phyloP scores from a whole-genome alignment of 2,797 vertebrate species.

The Fundulus diaphanus region DNA sequence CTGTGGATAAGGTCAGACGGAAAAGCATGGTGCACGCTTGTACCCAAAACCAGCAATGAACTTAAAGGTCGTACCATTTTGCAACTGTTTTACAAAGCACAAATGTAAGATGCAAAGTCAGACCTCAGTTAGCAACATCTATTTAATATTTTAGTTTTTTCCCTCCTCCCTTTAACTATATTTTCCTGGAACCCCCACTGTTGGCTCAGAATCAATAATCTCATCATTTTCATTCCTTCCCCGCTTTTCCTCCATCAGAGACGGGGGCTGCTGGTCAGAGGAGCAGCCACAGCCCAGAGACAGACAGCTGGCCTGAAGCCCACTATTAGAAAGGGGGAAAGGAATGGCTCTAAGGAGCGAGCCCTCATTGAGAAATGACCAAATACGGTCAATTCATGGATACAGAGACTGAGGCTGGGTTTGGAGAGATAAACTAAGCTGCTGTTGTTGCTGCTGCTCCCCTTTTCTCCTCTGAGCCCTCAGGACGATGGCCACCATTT shows the following conservation, averaged over 20 bases:
- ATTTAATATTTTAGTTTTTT: background rate
- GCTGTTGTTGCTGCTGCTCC: constrained; percentile 38
- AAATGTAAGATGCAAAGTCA: background rate
- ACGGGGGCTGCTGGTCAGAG: constrained; percentile 54
- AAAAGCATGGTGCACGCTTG: background rate
- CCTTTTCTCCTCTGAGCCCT: constrained; percentile 29
- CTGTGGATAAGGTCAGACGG: background rate
- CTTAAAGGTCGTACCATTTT: background rate
- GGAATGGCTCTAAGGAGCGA: constrained; percentile 80
- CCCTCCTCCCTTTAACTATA: background rate
- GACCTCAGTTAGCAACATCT: background rate
- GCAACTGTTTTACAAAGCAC: background rate
- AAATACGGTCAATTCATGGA: constrained; percentile 85
- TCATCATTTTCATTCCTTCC: constrained; percentile 58
- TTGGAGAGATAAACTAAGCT: constrained; percentile 69
- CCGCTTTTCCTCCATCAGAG: constrained; percentile 38
- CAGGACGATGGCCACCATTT: constrained; percentile 29
- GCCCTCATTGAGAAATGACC: constrained; percentile 81
- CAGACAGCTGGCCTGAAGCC: constrained; percentile 75
- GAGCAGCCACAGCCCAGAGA: constrained; percentile 54
- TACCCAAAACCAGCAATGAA: background rate
- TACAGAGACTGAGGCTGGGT: constrained; percentile 60
- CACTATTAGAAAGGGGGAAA: constrained; percentile 81
- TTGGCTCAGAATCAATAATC: constrained; percentile 30
- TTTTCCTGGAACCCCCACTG: constrained; percentile 15